Percentiles rank a stretch among this genome's conserved stretches.
These are phyloP conservation scores for Holothuria leucospilota DNA, from an alignment of 53 echinoderm and acorn worm species.

Conservation along the genomic window DNA sequence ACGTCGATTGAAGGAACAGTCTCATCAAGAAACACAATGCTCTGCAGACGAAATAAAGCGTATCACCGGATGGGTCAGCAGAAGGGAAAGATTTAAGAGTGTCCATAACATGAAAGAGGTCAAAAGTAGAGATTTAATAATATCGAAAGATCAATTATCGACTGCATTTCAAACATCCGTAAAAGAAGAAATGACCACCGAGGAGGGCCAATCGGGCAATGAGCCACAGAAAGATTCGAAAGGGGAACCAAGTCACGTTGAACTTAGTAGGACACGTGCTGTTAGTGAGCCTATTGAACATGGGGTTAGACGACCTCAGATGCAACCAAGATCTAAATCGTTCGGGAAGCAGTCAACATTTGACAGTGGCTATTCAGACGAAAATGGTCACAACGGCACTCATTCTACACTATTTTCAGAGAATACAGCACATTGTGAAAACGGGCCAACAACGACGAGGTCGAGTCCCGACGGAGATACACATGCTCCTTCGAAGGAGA, in stretches of 20 bases:
- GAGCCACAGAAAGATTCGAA: not conserved
- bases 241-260: not conserved
- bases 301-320: conserved; percentile 4
- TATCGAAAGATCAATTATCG: conserved; percentile 9
- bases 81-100: conserved; percentile 55
- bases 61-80: conserved; percentile 88
- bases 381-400: conserved; percentile 62
- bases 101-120: conserved; percentile 56
- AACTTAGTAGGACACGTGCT: not conserved
- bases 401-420: not conserved
- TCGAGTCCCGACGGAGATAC: conserved; percentile 19
- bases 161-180: not conserved
- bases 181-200: not conserved
- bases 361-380: conserved; percentile 97
- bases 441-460: not conserved
- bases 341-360: conserved; percentile 79
- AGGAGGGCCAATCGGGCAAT: not conserved
- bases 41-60: conserved; percentile 88
- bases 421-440: not conserved
- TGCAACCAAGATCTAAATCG: conserved; percentile 28
- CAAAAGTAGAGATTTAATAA: conserved; percentile 16
- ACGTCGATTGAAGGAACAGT: conserved; percentile 55
- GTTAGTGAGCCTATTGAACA: conserved; percentile 18
- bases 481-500: not conserved
- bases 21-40: conserved; percentile 74